A percentile compares a stretch with the other conserved stretches of the same genome.
phyloP scores from a whole-genome alignment of 2,888 invertebrate genomes.

The Lydus trimaculatus region DNA sequence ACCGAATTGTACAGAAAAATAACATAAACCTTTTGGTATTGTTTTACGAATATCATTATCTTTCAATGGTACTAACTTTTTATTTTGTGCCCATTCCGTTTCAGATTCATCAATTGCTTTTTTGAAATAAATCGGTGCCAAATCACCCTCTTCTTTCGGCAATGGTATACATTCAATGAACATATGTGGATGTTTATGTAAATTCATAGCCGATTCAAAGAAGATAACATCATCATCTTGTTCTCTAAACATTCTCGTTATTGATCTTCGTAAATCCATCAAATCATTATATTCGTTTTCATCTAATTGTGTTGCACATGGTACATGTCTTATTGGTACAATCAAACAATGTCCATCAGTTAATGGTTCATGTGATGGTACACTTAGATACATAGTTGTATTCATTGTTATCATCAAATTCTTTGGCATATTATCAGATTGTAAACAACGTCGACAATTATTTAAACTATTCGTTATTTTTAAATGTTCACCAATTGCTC shows the following conservation, averaged over 20 bases:
- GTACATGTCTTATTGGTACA: constrained; percentile 80
- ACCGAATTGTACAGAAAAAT: constrained; percentile 95
- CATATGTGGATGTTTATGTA: constrained; percentile 80
- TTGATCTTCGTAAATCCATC: constrained; percentile 76
- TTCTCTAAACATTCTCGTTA: constrained; percentile 79
- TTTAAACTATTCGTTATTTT: constrained; percentile 75
- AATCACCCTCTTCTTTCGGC: constrained; percentile 81
- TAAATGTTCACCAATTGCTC: constrained; percentile 78
- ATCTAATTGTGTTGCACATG: constrained; percentile 84
- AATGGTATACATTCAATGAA: constrained; percentile 89
- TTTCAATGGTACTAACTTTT: constrained; percentile 80
- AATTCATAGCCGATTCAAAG: constrained; percentile 83
- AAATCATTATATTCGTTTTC: constrained; percentile 96
- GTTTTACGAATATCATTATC: constrained; percentile 78
- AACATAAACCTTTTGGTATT: constrained; percentile 93
- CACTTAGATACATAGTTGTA: constrained; percentile 80
- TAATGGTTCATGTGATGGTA: constrained; percentile 83
- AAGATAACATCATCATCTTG: constrained; percentile 84
- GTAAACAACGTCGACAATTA: constrained; percentile 84
- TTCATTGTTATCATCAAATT: constrained; percentile 86
- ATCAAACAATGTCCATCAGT: constrained; percentile 87
- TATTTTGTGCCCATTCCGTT: constrained; percentile 94
- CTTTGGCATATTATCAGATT: constrained; percentile 80
- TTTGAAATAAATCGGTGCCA: constrained; percentile 96
- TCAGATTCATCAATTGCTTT: constrained; percentile 97